phyloP scores from a whole-genome alignment of 2,797 vertebrate species.

The Spheniscus humboldti region DNA sequence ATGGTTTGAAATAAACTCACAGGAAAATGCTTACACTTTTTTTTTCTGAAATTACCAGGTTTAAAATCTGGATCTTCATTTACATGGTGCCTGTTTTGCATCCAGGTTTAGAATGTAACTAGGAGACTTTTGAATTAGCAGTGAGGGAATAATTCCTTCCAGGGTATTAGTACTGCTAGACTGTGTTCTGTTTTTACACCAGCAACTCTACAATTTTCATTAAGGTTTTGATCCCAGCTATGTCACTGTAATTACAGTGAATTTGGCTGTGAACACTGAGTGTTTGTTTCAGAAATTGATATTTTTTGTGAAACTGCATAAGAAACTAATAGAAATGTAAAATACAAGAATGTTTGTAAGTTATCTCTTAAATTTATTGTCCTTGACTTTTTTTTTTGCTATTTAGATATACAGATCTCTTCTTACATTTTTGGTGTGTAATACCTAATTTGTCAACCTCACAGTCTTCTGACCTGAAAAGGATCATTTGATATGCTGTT shows the following conservation, averaged over 20 bases:
- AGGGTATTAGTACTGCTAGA: background rate
- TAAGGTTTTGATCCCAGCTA: background rate
- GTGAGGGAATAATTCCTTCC: background rate
- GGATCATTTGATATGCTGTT: background rate
- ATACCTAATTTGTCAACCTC: background rate
- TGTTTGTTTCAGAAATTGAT: background rate
- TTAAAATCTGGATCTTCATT: background rate
- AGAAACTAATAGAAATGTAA: background rate
- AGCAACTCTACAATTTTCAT: background rate
- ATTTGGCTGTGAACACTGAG: background rate
- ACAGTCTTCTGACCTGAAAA: background rate
- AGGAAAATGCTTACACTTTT: background rate
- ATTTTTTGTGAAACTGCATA: background rate
- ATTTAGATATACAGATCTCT: background rate
- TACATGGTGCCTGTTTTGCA: background rate
- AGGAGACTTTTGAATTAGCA: conserved; percentile 15
- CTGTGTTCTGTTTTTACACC: conserved; percentile 5
- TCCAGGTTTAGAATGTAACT: background rate
- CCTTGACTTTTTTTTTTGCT: background rate
- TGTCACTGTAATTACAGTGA: background rate
- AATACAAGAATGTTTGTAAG: background rate
- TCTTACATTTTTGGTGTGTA: background rate
- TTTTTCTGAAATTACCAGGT: background rate
- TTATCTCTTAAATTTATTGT: background rate
- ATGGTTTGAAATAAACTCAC: background rate